Evolutionary conservation across 1,140 invertebrate species (phyloP), one percentile per base, ranked within the genome.

Genomic region (Drosophila pandora): DNA sequence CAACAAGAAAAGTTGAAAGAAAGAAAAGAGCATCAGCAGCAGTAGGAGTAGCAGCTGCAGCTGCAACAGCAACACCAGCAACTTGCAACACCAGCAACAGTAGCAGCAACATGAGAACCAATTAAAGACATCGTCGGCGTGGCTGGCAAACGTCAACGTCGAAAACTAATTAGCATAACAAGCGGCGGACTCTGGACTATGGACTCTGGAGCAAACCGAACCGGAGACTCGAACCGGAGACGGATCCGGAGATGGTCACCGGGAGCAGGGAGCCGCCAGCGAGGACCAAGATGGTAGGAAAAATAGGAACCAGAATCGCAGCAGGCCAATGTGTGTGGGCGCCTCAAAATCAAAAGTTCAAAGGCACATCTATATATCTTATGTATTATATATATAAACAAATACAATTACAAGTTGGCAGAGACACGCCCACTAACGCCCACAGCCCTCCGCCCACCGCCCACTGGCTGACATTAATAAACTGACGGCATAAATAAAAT

Each of bases 161-260:
- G 82, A 88, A 88, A 87, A 87, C 83, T 87, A 87, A 87, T 87
- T 87, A 87, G 83, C 82, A 87, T 87, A 87, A 87, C 83, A 88
- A 87, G 70, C 68, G 58, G 49, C 74, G 34, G 30, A 32, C 25
- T n/a, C 8, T 17, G 43, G 30, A 32, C 25, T n/a, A 5, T 17
- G 43, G 12, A 57, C 64, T 23, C 56, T 50, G 52, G 60, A 62
- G 60, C 60, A 45, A 67, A 34, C 63, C 56, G 62, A 47, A 54
- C 71, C 62, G 63, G 71, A 37, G 57, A 53, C 34, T 48, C 52
- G 45, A 56, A 61, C 28, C n/a, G 54, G 68, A 62, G 23, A 25
- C 59, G 64, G 39, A 45, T 30, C 25, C 45, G 52, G 55, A 50
- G 41, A 61, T 77, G 65, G 65, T 67, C 63, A 23, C 43, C 63